Base-by-base conservation (phyloP, 1,140 invertebrate genomes). In the Dreissena polymorpha region DNA sequence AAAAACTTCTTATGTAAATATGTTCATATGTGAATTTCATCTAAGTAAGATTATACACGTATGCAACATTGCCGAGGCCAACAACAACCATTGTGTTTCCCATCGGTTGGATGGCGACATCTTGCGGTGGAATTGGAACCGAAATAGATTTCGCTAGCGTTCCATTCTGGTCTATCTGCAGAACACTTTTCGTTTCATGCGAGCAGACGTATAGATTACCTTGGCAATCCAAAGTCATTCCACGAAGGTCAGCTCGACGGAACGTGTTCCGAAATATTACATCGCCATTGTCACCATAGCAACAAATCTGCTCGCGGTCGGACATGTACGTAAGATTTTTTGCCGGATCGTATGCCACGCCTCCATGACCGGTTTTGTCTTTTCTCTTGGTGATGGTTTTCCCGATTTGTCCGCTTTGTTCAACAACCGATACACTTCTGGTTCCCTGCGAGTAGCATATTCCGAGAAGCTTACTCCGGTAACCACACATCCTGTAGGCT, bases 41-140 rank as follows among this genome's bases (percentile, higher is more conserved):
- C 39, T 71, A 83, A 13, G 71, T 65, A 10, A 83, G 57, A 51
- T 71, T 83, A 39, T 83, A 83, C 10, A 83, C 64, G 50, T 83
- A 73, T 5, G 76, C 55, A 10, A 83, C 25, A 51, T 83, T 68
- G 16, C 81, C 81, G 13, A 83, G 81, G 7, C 81, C 81, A 3
- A 76, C 73, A 23, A 83, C 81, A 10, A 77, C 29, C 74, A 83
- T 76, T 53, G 76, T 83, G 68, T 83, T 83, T 51, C 81, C 81
- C 81, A 83, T 83, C n/a, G 81, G 81, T 60, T 83, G 72, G 27
- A 83, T 83, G n/a, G 81, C 81, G 55, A 83, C 74, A 57, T 83
- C 81, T 64, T 83, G 81, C 14, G 81, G 81, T 16, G 81, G 76
- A 16, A 83, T 50, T 16, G 81, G 81, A 50, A 83, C 81, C 64